phyloP scores from a whole-genome alignment of 2,113 vertebrate genomes.

The Pogonocichla stellata region DNA sequence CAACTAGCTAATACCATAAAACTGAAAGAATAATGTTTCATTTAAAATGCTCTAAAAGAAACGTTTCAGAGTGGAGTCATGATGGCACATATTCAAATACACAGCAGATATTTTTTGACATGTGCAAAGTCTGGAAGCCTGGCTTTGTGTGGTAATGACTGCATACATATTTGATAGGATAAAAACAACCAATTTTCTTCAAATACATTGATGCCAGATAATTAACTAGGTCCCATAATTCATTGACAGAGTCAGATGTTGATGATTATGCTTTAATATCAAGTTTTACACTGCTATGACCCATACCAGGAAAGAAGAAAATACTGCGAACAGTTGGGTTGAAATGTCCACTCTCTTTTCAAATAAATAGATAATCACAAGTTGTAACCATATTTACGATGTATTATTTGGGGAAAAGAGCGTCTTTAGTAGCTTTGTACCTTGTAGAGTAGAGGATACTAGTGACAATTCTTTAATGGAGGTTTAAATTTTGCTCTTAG shows the following conservation, averaged over 20 bases:
- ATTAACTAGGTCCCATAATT: background rate
- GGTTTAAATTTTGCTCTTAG: background rate
- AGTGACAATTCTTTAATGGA: background rate
- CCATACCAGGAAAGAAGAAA: background rate
- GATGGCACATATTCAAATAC: background rate
- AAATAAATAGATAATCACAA: conserved; percentile 12
- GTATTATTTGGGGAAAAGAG: background rate
- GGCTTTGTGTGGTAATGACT: background rate
- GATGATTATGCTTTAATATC: conserved; percentile 11
- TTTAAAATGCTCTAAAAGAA: background rate
- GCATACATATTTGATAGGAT: background rate
- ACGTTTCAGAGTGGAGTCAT: background rate
- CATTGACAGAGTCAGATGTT: background rate
- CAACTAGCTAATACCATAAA: background rate
- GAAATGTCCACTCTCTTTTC: background rate
- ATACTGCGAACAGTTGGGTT: background rate
- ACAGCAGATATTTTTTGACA: background rate
- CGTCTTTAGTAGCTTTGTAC: background rate
- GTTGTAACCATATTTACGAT: background rate
- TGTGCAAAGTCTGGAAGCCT: background rate
- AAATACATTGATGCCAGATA: background rate
- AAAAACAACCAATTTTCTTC: background rate
- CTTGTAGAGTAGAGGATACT: background rate
- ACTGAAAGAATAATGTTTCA: background rate
- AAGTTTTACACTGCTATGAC: background rate